phyloP scores from a whole-genome alignment of 2,797 vertebrate species.

The Pseudochirops corinnae region DNA sequence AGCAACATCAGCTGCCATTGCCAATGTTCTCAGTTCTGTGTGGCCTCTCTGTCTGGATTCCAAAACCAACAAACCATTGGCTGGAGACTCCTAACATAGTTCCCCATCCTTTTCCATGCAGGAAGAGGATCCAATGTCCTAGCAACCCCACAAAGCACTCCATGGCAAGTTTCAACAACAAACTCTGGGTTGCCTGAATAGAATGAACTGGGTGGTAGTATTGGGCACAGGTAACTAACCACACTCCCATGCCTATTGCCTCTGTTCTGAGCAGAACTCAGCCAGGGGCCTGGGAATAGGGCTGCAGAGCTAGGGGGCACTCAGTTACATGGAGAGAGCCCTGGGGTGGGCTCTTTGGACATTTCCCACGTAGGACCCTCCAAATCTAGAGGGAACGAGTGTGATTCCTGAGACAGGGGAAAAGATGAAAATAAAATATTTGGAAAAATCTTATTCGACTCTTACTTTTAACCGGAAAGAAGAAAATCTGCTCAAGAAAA shows the following conservation, averaged over 20 bases:
- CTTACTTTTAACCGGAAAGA: conserved; percentile 70
- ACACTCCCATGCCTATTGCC: neutral
- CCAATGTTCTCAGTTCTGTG: neutral
- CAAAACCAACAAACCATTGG: neutral
- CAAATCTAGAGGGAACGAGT: neutral
- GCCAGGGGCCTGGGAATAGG: neutral
- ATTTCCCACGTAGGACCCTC: neutral
- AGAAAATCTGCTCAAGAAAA: conserved; percentile 69
- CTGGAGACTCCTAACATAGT: neutral
- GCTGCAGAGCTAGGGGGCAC: neutral
- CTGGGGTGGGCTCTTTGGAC: rapidly evolving
- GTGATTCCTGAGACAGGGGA: neutral
- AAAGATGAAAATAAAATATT: neutral
- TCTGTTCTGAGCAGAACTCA: neutral
- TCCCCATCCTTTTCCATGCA: neutral
- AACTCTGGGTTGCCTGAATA: neutral
- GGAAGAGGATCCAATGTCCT: conserved; percentile 45
- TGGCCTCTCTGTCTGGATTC: neutral
- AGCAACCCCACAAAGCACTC: conserved; percentile 52
- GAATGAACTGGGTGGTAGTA: conserved; percentile 9
- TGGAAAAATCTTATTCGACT: conserved; percentile 58
- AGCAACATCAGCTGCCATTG: neutral
- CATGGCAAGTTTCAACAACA: conserved; percentile 54
- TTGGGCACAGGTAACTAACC: neutral
- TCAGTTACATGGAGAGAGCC: neutral